Base-by-base conservation (phyloP, 2,888 invertebrate species). In the Hypsopygia costalis region DNA sequence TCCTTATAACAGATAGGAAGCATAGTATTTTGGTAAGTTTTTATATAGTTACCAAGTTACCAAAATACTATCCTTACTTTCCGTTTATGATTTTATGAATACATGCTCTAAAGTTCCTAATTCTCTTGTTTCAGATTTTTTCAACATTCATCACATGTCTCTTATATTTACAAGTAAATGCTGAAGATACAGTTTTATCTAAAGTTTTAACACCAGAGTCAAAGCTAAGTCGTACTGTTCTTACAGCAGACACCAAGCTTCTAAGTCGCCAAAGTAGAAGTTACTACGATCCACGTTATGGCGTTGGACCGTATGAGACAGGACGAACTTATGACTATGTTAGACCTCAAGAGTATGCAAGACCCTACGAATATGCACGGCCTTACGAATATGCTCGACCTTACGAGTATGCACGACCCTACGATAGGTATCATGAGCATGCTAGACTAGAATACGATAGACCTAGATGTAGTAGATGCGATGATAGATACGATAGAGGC, bases 201-300 rank as follows among this genome's bases (percentile, higher is more conserved):
- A 25, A 67, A 1, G 53, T 68, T 0, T 46, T 68, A 16, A 60
- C 58, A 4, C 62, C 68, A 10, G 45, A 41, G 8, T 39, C 43
- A 33, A 43, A 46, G 11, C 20, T 5, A 6, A 7, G 7, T n/a
- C 25, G 5, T n/a, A 72, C 81, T 0, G 46, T 81, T 1, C 54
- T 82, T 41, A 69, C 62, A 1, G 69, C 78, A n/a, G 37, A 40
- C 52, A 8, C 49, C 51, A 71, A 68, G 20, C 42, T 49, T 27
- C 47, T 73, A n/a, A 72, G 62, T 6, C 61, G 87, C 0, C 79
- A 78, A 45, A 72, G 75, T 20, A 69, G 83, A 20, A 83, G 86
- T 41, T 87, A 85, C 53, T 83, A 86, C 39, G 76, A 79, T 51
- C 77, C 74, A 12, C 63, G 80, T 43, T 82, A 81, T 49, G 74